These are phyloP conservation scores for Platyscelio sp. DNA, from an alignment of 2,888 invertebrate species.

Conservation along the genomic window DNA sequence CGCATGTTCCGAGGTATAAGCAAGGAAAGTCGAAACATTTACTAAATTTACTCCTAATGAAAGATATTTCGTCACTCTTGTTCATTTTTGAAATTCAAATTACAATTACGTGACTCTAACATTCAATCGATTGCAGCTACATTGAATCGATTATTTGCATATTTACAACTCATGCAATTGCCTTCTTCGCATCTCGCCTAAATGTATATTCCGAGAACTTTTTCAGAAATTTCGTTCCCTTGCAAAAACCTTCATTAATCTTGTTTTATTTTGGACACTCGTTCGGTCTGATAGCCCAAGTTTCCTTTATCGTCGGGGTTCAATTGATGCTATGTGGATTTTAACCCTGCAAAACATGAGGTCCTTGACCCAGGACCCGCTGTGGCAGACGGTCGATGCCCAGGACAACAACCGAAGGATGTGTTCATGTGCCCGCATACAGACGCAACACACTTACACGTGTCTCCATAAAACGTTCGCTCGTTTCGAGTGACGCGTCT, in stretches of 20 bases:
- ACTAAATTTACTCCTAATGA: too few relatives aligned
- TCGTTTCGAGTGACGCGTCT: conserved; percentile 14
- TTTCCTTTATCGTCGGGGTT: conserved; percentile 32
- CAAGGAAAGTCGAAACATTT: too few relatives aligned
- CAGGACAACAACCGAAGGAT: conserved; percentile 80
- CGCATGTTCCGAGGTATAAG: too few relatives aligned
- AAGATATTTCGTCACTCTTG: too few relatives aligned
- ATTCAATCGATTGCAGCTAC: too few relatives aligned
- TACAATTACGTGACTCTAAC: too few relatives aligned
- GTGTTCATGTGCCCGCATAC: conserved; percentile 46
- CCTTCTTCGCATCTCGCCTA: too few relatives aligned
- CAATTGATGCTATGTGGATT: conserved; percentile 47
- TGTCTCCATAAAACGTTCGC: conserved; percentile 21
- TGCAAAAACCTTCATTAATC: conserved; percentile 22
- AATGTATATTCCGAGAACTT: too few relatives aligned
- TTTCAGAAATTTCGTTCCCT: too few relatives aligned
- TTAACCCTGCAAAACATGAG: conserved; percentile 71
- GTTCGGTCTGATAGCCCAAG: conserved; percentile 1
- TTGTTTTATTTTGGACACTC: conserved; percentile 33
- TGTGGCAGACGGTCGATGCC: conserved; percentile 82
- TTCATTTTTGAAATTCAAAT: too few relatives aligned
- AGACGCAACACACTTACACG: not conserved
- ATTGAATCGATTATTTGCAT: too few relatives aligned
- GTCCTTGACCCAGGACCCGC: conserved; percentile 83
- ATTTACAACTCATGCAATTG: too few relatives aligned